A percentile compares a stretch with the other conserved stretches of the same genome.
phyloP scores from a whole-genome alignment of 2,797 vertebrate genomes.

The Odontamblyopus lacepedii region DNA sequence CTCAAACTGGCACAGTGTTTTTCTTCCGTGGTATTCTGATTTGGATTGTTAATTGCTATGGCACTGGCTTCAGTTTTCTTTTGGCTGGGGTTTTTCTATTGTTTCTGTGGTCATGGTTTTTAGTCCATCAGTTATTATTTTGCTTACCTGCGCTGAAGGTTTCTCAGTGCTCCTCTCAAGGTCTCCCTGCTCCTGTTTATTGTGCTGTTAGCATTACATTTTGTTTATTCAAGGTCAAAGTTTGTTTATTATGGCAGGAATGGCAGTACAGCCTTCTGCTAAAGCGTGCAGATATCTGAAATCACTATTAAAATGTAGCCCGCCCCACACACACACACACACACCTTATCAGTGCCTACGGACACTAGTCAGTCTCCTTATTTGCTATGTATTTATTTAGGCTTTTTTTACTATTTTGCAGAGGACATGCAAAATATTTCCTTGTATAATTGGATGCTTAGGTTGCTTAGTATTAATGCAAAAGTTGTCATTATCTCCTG shows the following conservation, averaged over 20 bases:
- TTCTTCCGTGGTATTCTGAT: no score
- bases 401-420: slow-evolving; percentile 4
- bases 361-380: slow-evolving; percentile 15
- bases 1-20: background rate
- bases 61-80: background rate
- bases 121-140: slow-evolving; percentile 45
- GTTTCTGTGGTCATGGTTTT: slow-evolving; percentile 18
- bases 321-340: background rate
- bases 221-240: slow-evolving; percentile 42
- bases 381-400: slow-evolving; percentile 16
- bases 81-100: background rate
- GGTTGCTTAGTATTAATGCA: slow-evolving; percentile 28
- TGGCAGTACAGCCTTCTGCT: slow-evolving; percentile 42
- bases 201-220: slow-evolving; percentile 28
- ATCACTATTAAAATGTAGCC: slow-evolving; percentile 39
- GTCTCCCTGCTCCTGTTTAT: slow-evolving; percentile 19
- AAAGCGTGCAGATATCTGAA: slow-evolving; percentile 43
- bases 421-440: background rate
- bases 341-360: slow-evolving; percentile 7
- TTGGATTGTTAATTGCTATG: background rate
- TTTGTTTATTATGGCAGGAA: slow-evolving; percentile 36
- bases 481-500: slow-evolving; percentile 45
- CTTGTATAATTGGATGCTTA: background rate
- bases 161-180: slow-evolving; percentile 23
- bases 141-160: slow-evolving; percentile 38